A percentile compares a stretch with the other conserved stretches of the same genome.
Evolutionary conservation across 2,113 vertebrate species (phyloP).

Genomic region (Prolemur simus): DNA sequence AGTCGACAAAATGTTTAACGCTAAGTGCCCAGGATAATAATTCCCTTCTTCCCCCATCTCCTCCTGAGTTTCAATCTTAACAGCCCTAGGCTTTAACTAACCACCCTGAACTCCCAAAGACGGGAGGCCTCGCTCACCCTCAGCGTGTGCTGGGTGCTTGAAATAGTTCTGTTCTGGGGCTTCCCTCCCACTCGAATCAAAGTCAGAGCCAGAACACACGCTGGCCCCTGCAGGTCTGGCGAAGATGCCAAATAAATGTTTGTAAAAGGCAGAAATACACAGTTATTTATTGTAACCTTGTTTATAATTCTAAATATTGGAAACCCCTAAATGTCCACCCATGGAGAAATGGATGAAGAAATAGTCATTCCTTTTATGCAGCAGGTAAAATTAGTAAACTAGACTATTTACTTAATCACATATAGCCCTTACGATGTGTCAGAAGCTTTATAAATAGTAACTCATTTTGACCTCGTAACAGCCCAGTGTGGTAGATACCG

Average conservation of each 20-base stretch:
- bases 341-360: not conserved
- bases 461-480: not conserved
- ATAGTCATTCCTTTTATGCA: not conserved
- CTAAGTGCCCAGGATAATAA: not conserved
- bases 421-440: not conserved
- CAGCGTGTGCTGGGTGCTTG: accelerated
- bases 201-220: not conserved
- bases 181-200: not conserved
- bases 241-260: not conserved
- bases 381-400: not conserved
- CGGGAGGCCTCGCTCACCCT: not conserved
- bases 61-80: not conserved
- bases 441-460: not conserved
- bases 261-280: not conserved
- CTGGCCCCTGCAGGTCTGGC: not conserved
- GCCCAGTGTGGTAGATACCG: not conserved
- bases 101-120: not conserved
- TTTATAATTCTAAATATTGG: not conserved
- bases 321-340: not conserved
- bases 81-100: not conserved
- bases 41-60: not conserved
- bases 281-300: not conserved
- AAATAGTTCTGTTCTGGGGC: not conserved
- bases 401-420: not conserved
- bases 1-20: not conserved